Evolutionary conservation across 2,113 vertebrate species (phyloP).

Genomic region (Mustelus asterias): DNA sequence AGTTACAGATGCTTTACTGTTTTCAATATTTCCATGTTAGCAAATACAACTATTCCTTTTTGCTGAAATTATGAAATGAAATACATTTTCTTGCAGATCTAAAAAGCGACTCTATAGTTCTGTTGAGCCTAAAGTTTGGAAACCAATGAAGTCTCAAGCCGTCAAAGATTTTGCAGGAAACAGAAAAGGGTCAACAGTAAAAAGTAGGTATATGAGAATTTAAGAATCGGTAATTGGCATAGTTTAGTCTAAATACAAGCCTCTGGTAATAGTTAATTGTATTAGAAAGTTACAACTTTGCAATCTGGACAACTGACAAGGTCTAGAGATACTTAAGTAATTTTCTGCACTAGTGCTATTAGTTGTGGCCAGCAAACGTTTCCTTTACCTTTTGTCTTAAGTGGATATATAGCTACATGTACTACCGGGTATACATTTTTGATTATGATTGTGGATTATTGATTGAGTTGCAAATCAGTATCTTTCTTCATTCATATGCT

Average conservation of each 20-base stretch:
- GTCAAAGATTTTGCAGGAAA: neutral
- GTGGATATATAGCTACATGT: neutral
- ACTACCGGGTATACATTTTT: neutral
- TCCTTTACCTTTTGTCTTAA: neutral
- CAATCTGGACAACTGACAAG: neutral
- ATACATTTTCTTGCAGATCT: slow-evolving; percentile 51
- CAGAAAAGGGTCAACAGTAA: neutral
- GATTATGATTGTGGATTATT: neutral
- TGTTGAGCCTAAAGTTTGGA: slow-evolving; percentile 44
- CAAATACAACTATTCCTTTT: neutral
- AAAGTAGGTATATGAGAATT: neutral
- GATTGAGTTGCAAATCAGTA: neutral
- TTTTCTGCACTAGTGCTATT: neutral
- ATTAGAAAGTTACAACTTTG: neutral
- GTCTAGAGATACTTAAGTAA: neutral
- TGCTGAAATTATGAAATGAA: slow-evolving; percentile 6
- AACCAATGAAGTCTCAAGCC: slow-evolving; percentile 38
- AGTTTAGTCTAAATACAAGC: neutral
- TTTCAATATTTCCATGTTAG: neutral
- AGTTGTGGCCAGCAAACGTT: neutral
- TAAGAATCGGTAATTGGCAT: neutral
- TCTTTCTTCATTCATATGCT: neutral
- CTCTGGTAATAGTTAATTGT: neutral
- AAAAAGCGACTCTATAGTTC: slow-evolving; percentile 49
- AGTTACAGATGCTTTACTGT: neutral